Evolutionary conservation across 2,113 vertebrate species (phyloP).

Genomic region (Beaufortia kweichowensis): DNA sequence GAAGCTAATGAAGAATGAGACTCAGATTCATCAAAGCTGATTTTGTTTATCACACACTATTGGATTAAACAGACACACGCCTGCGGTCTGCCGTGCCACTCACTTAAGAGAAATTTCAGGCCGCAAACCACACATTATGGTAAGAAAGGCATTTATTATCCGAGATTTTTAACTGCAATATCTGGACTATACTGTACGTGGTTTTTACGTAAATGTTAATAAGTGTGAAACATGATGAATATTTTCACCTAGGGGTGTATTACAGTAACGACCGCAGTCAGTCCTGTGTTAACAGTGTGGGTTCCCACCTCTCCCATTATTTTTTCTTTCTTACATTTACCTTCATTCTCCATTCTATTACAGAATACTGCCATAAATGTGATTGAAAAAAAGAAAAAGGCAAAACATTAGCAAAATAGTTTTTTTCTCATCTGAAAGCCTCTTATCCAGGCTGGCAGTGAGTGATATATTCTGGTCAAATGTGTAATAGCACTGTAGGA

Average conservation of each 20-base stretch:
- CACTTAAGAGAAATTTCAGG: constrained; percentile 35
- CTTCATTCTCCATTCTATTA: background rate
- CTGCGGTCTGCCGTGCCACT: constrained; percentile 1
- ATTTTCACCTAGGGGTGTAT: background rate
- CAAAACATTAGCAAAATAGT: background rate
- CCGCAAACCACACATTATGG: constrained; percentile 11
- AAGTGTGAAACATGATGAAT: background rate
- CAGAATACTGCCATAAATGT: background rate
- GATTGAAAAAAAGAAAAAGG: background rate
- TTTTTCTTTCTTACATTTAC: background rate
- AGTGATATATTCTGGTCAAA: constrained; percentile 22
- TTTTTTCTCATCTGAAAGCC: background rate
- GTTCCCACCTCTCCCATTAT: background rate
- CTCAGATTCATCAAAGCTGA: constrained; percentile 26
- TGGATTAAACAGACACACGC: constrained; percentile 16
- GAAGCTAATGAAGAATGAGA: constrained; percentile 28
- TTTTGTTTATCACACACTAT: constrained; percentile 29
- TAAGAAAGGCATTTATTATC: constrained; percentile 13
- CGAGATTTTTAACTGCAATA: constrained; percentile 4
- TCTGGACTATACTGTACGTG: too few species aligned
- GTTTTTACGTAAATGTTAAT: constrained; percentile 11
- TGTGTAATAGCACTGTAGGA: background rate
- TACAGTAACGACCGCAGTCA: background rate
- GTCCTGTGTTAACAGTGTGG: background rate
- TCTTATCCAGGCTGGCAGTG: background rate